Evolutionary conservation across 2,113 vertebrate species (phyloP).

Genomic region (Toxotes chatareus): DNA sequence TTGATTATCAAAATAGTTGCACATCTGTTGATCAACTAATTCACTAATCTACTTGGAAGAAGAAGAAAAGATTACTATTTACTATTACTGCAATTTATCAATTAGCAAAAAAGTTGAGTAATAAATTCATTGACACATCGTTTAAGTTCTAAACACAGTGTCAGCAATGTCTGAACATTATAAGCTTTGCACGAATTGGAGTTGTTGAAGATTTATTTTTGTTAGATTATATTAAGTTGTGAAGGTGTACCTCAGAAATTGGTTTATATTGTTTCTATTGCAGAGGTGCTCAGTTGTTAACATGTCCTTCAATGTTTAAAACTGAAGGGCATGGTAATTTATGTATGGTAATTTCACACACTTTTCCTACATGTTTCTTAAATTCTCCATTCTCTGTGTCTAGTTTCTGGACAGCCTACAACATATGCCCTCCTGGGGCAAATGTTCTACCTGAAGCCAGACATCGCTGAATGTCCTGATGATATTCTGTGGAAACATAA

Average conservation of each 20-base stretch:
- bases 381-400: not conserved
- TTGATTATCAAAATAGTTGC: too few species aligned
- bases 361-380: not conserved
- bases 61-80: too few species aligned
- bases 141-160: not conserved
- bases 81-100: too few species aligned
- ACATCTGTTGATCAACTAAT: too few species aligned
- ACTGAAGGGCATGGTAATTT: too few species aligned
- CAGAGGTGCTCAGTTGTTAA: not conserved
- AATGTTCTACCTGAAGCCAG: not conserved
- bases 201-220: not conserved
- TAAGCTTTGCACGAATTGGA: not conserved
- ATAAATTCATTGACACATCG: too few species aligned
- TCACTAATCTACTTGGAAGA: too few species aligned
- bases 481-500: conserved; percentile 73
- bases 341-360: not conserved
- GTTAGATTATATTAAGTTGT: not conserved
- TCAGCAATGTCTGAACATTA: not conserved
- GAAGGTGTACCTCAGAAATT: not conserved
- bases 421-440: conserved; percentile 46
- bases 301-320: not conserved
- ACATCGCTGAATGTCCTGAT: not conserved
- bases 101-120: too few species aligned
- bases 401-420: conserved; percentile 31
- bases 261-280: not conserved